Base-by-base conservation (phyloP, 2,797 vertebrate species). In the Garrulus glandarius region DNA sequence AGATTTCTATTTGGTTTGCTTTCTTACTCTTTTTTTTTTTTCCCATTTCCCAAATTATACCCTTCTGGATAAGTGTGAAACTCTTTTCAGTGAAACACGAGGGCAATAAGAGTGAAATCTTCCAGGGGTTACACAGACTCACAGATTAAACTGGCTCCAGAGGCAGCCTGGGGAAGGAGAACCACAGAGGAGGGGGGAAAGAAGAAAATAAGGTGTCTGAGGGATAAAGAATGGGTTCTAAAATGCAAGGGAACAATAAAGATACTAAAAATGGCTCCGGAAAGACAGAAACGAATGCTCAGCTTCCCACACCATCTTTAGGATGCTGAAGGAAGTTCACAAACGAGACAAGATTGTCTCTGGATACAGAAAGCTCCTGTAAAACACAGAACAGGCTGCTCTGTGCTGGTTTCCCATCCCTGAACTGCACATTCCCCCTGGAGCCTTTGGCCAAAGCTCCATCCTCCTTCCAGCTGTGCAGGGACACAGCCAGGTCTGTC, bases 31-130 rank as follows among this genome's bases (percentile, higher is more conserved):
- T 46, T 30, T 30, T 24, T 11, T 11, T n/a, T 27, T 34, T 29
- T 37, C 26, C n/a, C 53, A 4, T 76, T 88, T 88, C 72, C 72
- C 77, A 83, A 91, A 95, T 84, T 57, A 86, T 29, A 64, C 34
- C 72, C 59, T 85, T 80, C 76, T 41, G 84, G 70, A 49, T 69
- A 49, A 88, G 52, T 46, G 43, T 72, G 87, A 86, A 76, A 64
- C 71, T 76, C 80, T 69, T 50, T 41, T 5, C 64, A 69, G 50
- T 20, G 49, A 32, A 84, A 34, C 61, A 29, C 0, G 2, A 57
- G 71, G 53, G 39, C 60, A 74, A 49, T 26, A 46, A 70, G 39
- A 68, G 56, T 22, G 74, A 89, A 69, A 94, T 53, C 43, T 92
- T 89, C 64, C 81, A 43, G 17, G 65, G 64, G 56, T 46, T 70